phyloP scores from a whole-genome alignment of 2,888 invertebrate species.

The Drosophila formosana region DNA sequence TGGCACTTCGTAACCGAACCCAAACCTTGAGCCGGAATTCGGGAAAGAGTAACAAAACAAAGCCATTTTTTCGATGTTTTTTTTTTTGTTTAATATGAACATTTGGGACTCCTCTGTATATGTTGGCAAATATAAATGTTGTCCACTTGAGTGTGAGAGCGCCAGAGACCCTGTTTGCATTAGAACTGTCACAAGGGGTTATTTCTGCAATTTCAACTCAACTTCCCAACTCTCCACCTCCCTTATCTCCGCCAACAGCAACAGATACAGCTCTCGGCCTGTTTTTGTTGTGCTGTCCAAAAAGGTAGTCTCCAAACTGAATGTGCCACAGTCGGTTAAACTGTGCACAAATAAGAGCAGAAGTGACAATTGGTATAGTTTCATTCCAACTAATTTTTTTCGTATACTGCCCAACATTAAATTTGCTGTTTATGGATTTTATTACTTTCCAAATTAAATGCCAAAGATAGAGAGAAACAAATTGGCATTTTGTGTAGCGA shows the following conservation, averaged over 20 bases:
- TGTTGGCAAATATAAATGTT: slow-evolving; percentile 53
- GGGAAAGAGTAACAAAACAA: slow-evolving; percentile 60
- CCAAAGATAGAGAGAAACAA: neutral
- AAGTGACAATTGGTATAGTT: slow-evolving; percentile 44
- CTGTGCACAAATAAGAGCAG: slow-evolving; percentile 42
- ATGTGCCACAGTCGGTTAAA: slow-evolving; percentile 50
- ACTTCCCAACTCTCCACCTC: neutral
- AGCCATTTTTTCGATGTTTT: slow-evolving; percentile 57
- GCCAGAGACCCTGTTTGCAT: slow-evolving; percentile 60
- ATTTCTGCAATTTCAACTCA: slow-evolving; percentile 14
- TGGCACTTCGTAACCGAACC: slow-evolving; percentile 17
- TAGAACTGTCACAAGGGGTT: slow-evolving; percentile 58
- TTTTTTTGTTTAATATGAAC: slow-evolving; percentile 62
- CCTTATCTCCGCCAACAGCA: neutral
- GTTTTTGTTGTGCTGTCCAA: slow-evolving; percentile 18
- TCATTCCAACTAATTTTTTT: slow-evolving; percentile 10
- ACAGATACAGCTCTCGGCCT: slow-evolving; percentile 17
- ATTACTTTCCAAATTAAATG: slow-evolving; percentile 4
- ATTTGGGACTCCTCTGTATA: slow-evolving; percentile 37
- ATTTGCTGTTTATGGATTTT: slow-evolving; percentile 8
- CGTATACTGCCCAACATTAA: slow-evolving; percentile 22
- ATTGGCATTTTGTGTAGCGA: neutral
- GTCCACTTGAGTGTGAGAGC: slow-evolving; percentile 23
- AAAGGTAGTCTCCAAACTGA: slow-evolving; percentile 17
- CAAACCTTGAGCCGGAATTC: slow-evolving; percentile 18